phyloP scores from a whole-genome alignment of 2,888 invertebrate species.

The Willowsia nigromaculata region DNA sequence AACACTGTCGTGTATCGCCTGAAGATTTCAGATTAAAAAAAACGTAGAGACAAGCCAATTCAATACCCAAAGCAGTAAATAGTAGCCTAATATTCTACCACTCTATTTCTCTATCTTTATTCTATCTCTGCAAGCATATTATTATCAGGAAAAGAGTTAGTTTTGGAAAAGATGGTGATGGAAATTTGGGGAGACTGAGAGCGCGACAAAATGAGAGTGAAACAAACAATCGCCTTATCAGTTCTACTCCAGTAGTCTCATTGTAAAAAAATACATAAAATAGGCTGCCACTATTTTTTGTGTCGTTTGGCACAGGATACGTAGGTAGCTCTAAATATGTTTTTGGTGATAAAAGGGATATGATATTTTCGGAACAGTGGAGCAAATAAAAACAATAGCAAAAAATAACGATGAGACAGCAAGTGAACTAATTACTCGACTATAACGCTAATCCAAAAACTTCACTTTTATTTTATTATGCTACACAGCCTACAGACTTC shows the following conservation, averaged over 20 bases:
- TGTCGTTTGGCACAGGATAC: not conserved
- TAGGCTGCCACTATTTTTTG: not conserved
- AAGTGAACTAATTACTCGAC: conserved; percentile 1
- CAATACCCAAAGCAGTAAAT: not conserved
- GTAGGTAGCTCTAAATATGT: not conserved
- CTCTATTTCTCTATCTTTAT: not conserved
- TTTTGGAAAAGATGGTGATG: not conserved
- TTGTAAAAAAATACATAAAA: not conserved
- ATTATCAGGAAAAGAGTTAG: not conserved
- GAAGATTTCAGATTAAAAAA: not conserved
- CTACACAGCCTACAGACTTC: not conserved
- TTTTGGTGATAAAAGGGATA: not conserved
- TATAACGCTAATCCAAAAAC: not conserved
- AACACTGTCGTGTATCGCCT: not conserved
- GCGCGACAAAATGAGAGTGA: conserved; percentile 2
- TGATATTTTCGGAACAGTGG: not conserved
- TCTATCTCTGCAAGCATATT: not conserved
- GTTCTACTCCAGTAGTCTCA: conserved; percentile 11
- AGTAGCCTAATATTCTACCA: not conserved
- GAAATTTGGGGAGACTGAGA: not conserved
- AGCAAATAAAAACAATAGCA: not conserved
- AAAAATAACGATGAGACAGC: not conserved
- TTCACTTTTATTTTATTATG: not conserved
- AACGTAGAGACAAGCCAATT: not conserved
- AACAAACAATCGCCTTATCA: conserved; percentile 26